A percentile compares a stretch with the other conserved stretches of the same genome.
These are phyloP conservation scores for Smutsia gigantea DNA, from an alignment of 2,797 vertebrate genomes.

Conservation along the genomic window DNA sequence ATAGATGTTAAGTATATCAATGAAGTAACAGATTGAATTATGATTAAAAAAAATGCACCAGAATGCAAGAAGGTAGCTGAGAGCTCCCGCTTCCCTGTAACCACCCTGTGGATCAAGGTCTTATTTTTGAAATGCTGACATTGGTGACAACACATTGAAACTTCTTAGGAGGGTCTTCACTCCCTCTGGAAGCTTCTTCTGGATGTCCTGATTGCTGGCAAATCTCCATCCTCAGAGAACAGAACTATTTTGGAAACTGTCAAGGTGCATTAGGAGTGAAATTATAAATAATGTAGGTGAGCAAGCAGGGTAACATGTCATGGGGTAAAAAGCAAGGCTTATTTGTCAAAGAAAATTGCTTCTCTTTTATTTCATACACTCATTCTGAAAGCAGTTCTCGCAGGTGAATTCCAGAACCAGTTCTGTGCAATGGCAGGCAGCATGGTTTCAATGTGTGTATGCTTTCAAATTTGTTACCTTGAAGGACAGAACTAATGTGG, in stretches of 20 bases:
- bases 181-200: neutral
- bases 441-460: no score
- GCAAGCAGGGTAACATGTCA: neutral
- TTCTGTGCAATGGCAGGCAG: neutral
- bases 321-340: neutral
- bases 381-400: conserved; percentile 18
- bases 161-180: neutral
- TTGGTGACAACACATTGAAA: neutral
- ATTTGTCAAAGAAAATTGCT: neutral
- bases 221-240: neutral
- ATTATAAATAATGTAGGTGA: neutral
- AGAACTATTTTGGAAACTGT: conserved; percentile 1
- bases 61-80: neutral
- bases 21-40: neutral
- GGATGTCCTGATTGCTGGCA: neutral
- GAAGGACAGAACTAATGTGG: neutral
- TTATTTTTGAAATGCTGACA: neutral
- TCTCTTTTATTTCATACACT: neutral
- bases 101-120: neutral
- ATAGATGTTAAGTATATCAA: neutral
- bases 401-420: neutral
- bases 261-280: neutral
- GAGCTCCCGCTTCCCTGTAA: neutral
- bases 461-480: neutral
- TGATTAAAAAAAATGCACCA: neutral